Base-by-base conservation (phyloP, 2,888 invertebrate species). In the Nemotelus nigrinus region DNA sequence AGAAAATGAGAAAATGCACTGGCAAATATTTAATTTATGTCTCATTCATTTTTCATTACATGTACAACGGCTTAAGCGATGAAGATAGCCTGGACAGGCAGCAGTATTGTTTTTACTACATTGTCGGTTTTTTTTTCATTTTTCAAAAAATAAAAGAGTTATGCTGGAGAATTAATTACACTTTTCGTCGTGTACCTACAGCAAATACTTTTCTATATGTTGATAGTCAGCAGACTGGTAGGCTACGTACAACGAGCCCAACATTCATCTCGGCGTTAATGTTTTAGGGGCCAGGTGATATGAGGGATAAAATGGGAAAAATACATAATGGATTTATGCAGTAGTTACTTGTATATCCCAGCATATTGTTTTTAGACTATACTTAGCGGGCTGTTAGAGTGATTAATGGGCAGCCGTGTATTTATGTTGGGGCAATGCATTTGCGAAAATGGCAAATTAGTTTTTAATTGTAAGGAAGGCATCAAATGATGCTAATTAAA, bases 1-100 rank as follows among this genome's bases (percentile, higher is more conserved):
- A 7, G 65, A 65, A 65, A 65, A 65, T 65, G 65, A 65, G 45
- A 65, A 65, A 65, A 65, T 65, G 65, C 65, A 44, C 65, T 48
- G 71, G 71, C 43, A 71, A 71, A 71, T 71, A 55, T 71, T 71
- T 71, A 71, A 71, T 71, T 47, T 71, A 71, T 57, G 71, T 71
- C 55, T 55, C 57, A 71, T 57, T 71, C 48, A 55, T 53, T 41
- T 65, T 65, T 47, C 65, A 65, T 65, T n/a, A 47, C 65, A 41
- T 45, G 65, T 65, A 47, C 25, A 47, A n/a, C 41, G 3, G 43
- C 41, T 4, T 43, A 10, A 39, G 7, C 6, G 43, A 63, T 7
- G 5, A 41, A 63, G 58, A 10, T 5, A 7, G 65, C 65, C 25
- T 39, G 50, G 25, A 25, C 25, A 5, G 39, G 50, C 6, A 5